Evolutionary conservation across 2,888 invertebrate genomes (phyloP), one percentile per base, ranked within the genome.

Genomic region (Aromia moschata): DNA sequence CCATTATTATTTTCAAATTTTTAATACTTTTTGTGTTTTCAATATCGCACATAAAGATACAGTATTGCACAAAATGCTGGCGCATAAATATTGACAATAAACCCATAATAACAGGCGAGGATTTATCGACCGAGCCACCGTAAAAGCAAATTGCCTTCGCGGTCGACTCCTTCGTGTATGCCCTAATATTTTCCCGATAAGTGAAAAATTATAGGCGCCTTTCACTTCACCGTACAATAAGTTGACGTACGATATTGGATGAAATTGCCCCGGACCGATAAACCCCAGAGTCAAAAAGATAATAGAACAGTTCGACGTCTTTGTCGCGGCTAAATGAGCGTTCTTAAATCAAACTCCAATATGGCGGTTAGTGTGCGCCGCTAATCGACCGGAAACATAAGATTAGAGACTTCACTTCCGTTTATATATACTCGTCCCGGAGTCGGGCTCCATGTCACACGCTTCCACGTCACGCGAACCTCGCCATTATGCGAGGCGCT

Each of bases 291-390:
- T 75, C 78, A 77, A 76, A 75, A 76, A 78, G 79, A 79, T 80
- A 79, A 79, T 79, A 74, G 78, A 76, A 79, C 74, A 77, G 78
- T 77, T 75, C 76, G 77, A 77, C 75, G 79, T 78, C 79, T 80
- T 79, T 80, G 79, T 79, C 73, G 78, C 71, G 70, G 75, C 74
- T 76, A 79, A 80, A 80, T 79, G 80, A 79, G 79, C 77, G 79
- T 81, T 79, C 80, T 79, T 81, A 80, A 80, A 81, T 81, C 80
- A 81, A 81, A 80, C 77, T 79, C 79, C 80, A 81, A 81, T 81
- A 81, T 80, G 80, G 80, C 80, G 80, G 75, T 77, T 78, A 78
- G 76, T 79, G 76, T 77, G 75, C 75, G 74, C 45, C 70, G 74
- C 80, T 80, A 81, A 81, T 81, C 80, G 81, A 79, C 75, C 78